Evolutionary conservation across 92 coral and sea anemone genomes (phyloP).

Genomic region (Zoanthus sansibaricus): DNA sequence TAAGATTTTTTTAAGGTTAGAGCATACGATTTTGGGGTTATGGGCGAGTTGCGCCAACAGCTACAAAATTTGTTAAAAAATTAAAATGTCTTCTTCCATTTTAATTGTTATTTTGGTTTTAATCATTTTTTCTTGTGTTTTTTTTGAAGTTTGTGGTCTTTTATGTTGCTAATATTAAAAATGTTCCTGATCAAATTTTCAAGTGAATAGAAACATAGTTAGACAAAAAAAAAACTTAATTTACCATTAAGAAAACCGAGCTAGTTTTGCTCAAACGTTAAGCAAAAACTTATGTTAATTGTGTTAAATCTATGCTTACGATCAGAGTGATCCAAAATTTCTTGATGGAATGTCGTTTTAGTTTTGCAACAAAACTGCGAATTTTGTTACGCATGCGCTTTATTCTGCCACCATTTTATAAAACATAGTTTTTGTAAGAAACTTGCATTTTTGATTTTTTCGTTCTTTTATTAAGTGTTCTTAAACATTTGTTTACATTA

Average conservation of each 20-base stretch:
- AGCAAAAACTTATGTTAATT: not conserved
- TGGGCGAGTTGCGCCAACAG: not conserved
- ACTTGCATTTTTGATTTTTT: not conserved
- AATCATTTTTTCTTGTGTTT: not conserved
- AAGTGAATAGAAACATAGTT: not conserved
- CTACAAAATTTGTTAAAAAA: slow-evolving; percentile 10
- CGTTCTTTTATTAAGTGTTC: not conserved
- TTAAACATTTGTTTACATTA: slow-evolving; percentile 2
- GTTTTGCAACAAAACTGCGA: not conserved
- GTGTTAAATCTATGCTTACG: not conserved
- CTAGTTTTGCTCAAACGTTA: not conserved
- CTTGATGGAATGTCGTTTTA: not conserved
- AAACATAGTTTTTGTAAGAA: not conserved
- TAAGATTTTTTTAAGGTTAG: slow-evolving; percentile 17
- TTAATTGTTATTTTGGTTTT: not conserved
- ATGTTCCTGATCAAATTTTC: not conserved
- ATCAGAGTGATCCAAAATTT: not conserved
- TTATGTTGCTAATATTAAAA: too few relatives aligned
- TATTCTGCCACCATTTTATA: not conserved
- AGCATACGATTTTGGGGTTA: not conserved
- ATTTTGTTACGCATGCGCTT: slow-evolving; percentile 26
- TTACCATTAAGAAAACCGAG: not conserved
- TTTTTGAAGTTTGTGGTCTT: too few relatives aligned
- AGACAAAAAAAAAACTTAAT: not conserved
- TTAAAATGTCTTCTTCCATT: not conserved